Base-by-base conservation (phyloP, 1,140 invertebrate species). In the Globodera rostochiensis region DNA sequence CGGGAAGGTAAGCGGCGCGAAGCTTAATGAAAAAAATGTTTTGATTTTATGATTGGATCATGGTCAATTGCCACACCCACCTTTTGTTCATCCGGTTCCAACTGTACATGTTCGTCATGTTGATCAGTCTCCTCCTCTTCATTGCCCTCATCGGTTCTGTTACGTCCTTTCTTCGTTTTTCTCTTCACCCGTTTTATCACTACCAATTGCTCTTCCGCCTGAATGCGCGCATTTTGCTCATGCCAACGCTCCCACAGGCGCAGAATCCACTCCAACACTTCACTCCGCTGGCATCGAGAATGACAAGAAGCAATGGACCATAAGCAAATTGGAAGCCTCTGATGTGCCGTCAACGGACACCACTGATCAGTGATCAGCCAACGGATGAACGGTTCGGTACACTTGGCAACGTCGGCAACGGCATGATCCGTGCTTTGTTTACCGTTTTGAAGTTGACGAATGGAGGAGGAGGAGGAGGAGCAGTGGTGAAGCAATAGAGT, bases 171-270 rank as follows among this genome's bases (percentile, higher is more conserved):
- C 25, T 25, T 25, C 0, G 25, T 25, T 25, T 25, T 25, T 25
- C 25, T 25, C 25, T 25, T 25, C 25, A 25, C 25, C 25, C n/a
- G 21, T n/a, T 64, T 25, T 0, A 25, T 5, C 13, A 46, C 21
- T 25, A 69, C 50, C 66, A 78, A 46, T 69, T 78, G 76, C 19
- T 78, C 76, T 70, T 66, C 49, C 8, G 69, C 21, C 45, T 78
- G 21, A 70, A 70, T 25, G 45, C 49, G 45, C 49, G 76, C 76
- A 78, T 78, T 25, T 66, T 69, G 19, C 9, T 78, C 76, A 78
- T 78, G 25, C 76, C 76, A 78, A 6, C 6, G 21, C 49, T 78
- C 76, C 76, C 76, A 78, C 50, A 64, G n/a, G n/a, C n/a, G 49
- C 53, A 78, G 69, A 64, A 78, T 11, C 76, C 76, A 78, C n/a